Percentiles rank a stretch among this genome's conserved stretches.
Evolutionary conservation across 2,113 vertebrate genomes (phyloP).

Genomic region (Podarcis cretensis): DNA sequence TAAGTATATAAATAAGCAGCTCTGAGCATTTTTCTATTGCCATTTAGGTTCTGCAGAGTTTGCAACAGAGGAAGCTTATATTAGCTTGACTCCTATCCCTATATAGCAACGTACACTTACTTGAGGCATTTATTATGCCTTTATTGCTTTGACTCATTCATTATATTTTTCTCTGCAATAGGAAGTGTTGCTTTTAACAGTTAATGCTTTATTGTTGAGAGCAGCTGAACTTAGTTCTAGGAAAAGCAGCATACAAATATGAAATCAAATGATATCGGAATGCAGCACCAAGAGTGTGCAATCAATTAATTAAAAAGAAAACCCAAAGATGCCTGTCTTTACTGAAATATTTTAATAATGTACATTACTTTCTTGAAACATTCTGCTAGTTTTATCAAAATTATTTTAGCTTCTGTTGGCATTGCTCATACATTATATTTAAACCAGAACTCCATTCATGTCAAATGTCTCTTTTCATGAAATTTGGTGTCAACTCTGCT

Average conservation of each 20-base stretch:
- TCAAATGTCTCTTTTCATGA: neutral
- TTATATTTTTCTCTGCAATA: too few relatives aligned
- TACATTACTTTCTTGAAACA: neutral
- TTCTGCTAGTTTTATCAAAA: neutral
- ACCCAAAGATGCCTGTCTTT: neutral
- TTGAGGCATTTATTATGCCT: too few relatives aligned
- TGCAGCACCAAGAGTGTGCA: neutral
- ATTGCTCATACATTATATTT: neutral
- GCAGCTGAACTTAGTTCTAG: too few relatives aligned
- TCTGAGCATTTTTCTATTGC: too few relatives aligned
- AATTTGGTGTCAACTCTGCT: too few relatives aligned
- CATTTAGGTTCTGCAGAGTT: neutral
- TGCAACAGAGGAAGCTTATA: neutral
- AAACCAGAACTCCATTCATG: neutral
- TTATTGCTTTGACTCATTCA: too few relatives aligned
- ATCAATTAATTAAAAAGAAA: neutral
- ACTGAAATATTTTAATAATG: neutral
- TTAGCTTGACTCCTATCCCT: neutral
- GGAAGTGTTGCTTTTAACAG: too few relatives aligned
- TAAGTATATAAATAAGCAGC: neutral
- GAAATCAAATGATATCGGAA: too few relatives aligned
- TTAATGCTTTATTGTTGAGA: too few relatives aligned
- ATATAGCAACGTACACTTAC: neutral
- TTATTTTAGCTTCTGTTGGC: neutral
- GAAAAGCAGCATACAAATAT: too few relatives aligned